Evolutionary conservation across 2,113 vertebrate genomes (phyloP), one percentile per base, ranked within the genome.

Genomic region (Gavialis gangeticus): DNA sequence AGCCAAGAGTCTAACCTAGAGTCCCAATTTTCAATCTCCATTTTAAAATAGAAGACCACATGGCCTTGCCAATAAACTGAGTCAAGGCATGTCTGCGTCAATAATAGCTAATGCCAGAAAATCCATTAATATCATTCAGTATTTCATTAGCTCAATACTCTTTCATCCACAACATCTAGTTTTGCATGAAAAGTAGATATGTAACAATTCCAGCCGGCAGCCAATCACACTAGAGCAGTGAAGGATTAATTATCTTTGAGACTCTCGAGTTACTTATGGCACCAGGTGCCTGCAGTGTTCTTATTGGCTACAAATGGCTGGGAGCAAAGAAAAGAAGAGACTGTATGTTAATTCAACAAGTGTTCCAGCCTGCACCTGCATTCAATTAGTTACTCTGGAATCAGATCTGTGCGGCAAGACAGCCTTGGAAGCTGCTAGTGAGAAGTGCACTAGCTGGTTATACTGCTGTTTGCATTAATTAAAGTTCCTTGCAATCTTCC

Each of bases 381-480:
- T 91, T 97, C 96, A 96, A 96, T 96, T 95, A 96, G 96, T 91
- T 95, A 91, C 82, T 95, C 88, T 85, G 64, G 83, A 91, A 95
- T 90, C 96, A 96, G 93, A 92, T 94, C 94, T 92, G 87, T 79
- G 63, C 90, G 91, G 93, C 91, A 89, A 92, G 30, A 71, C 67
- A 37, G 19, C 30, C 37, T 13, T 73, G 69, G 92, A 89, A 94
- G 90, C 92, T 88, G 90, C 87, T 81, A 95, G 88, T 1, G 1
- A 92, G 93, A 95, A 81, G 60, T 62, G 69, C 1, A 1, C 84
- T 91, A 88, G 67, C 95, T 84, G 90, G 88, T 90, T 87, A 75
- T 81, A 77, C 92, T 93, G 94, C 89, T 6, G 2, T 71, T 0
- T 1, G 90, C 93, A 96, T 96, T 96, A 96, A 96, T 96, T 89